Evolutionary conservation across 2,888 invertebrate species (phyloP), one percentile per base, ranked within the genome.

Genomic region (Panzeria rudis): DNA sequence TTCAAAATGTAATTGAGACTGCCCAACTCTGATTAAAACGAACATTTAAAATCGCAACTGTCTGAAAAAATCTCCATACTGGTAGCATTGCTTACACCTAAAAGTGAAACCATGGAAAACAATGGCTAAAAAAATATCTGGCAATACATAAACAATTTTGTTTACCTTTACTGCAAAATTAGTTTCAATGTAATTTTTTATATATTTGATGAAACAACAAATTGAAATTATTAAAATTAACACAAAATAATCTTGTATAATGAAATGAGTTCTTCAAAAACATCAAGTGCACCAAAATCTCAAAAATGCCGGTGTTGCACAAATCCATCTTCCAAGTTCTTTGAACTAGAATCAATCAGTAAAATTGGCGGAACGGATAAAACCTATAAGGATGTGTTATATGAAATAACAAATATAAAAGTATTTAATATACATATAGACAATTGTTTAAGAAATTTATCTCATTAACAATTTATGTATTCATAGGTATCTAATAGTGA

Each of bases 241-340:
- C 4, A 17, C 15, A 54, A n/a, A 35, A 8, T 56, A 38, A 15
- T 25, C 4, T 52, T 38, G 11, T 25, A 44, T 52, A 59, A 50
- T 82, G 29, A 71, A 71, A 82, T 83, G 82, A 82, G 69, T n/a
- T 38, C 54, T 38, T 47, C 47, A 38, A 71, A 56, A 23, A 23
- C 41, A 32, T 9, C 38, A 11, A n/a, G 15, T 20, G 59, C 25
- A 17, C 47, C n/a, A 62, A 54, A 56, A 66, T 13, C 76, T 13
- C 50, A 61, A 68, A 77, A 69, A 73, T 85, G 85, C 47, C 85
- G 78, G 13, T 85, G 85, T 25, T 85, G 85, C 50, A 75, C 69
- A 52, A 62, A 82, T 50, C 66, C 82, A 15, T 82, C 85, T 20
- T 47, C 73, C 13, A 85, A 71, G 32, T 76, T 85, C 2, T 25